Base-by-base conservation (phyloP, 2,888 invertebrate genomes). In the Eilema caniola region DNA sequence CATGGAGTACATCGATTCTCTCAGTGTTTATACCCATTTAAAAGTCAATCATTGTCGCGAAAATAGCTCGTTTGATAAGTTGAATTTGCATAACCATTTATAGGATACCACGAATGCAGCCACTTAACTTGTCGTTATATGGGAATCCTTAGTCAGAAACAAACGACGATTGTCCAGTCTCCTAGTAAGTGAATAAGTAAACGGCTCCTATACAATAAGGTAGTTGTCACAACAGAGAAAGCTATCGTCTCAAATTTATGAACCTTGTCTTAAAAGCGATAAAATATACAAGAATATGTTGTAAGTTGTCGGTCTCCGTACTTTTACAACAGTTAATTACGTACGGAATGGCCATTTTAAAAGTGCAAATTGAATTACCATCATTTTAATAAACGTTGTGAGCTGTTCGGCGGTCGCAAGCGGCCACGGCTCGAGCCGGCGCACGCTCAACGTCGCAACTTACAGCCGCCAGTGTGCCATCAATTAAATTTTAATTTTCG, bases 401-500 rank as follows among this genome's bases (percentile, higher is more conserved):
- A 86, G 84, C 53, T 41, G 85, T 86, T 83, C 14, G 31, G 60
- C 25, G 62, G 77, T 76, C 77, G 74, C 77, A 71, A 80, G 81
- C 83, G 73, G 76, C 73, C 76, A 82, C 81, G 78, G 78, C 75
- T 68, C 81, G 83, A 81, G 78, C 79, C 75, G 71, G 76, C 79
- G 76, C 83, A 79, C 74, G 81, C 84, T 82, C 70, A 75, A 68
- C 72, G 79, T 77, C 74, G 77, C 82, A 76, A 89, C 81, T 85
- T 85, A 86, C 83, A 85, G 84, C 81, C 82, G 78, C 77, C 87
- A 81, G 78, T 83, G 85, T 84, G 85, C 88, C 90, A 91, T 93
- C 91, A 93, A 94, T 95, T 94, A 92, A 92, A 89, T 88, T 93
- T 94, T 93, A 94, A 93, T 93, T 92, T 93, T 90, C 92, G 90